Base-by-base conservation (phyloP, 2,797 vertebrate genomes). In the Holocentrus rufus region DNA sequence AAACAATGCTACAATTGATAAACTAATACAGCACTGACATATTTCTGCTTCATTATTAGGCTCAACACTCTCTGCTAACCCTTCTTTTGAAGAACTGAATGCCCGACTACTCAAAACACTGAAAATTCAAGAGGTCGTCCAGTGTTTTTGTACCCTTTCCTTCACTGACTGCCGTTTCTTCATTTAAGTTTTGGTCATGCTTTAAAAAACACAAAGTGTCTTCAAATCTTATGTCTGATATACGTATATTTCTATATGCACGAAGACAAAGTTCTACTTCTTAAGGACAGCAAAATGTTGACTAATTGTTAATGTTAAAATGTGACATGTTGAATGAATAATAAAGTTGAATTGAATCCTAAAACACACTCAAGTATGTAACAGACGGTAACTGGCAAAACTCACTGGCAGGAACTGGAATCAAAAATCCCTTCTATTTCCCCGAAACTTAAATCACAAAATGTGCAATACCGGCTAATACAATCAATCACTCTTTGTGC, bases 381-480 rank as follows among this genome's bases (percentile, higher is more conserved):
- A 95, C 89, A 93, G 91, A 94, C 88, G 87, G 88, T 86, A 93
- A 93, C 87, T 92, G 92, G 62, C 63, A 81, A 82, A 83, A 71
- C 23, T 91, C 83, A 84, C 91, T 92, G 85, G 91, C 90, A 91
- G 89, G 91, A 92, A 93, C 87, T 89, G 86, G 87, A 94, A 94
- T 85, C 91, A 91, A 91, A 83, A 88, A 34, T 84, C 84, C 91
- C 90, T 88, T 92, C 88, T 90, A 74, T 69, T 87, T 86, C 42
- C 56, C 93, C 89, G 91, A 84, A 83, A 90, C 91, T 90, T 91
- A 92, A 93, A 91, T 92, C 88, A 92, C 92, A 94, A 91, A 85
- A 93, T 93, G 94, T 93, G 87, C 91, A 95, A 94, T 91, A 94
- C 92, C 92, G 93, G 94, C 93, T 90, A 90, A 93, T 92, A 94